These are phyloP conservation scores for Clepsis dumicolana DNA, from an alignment of 2,888 invertebrate genomes.

Conservation along the genomic window DNA sequence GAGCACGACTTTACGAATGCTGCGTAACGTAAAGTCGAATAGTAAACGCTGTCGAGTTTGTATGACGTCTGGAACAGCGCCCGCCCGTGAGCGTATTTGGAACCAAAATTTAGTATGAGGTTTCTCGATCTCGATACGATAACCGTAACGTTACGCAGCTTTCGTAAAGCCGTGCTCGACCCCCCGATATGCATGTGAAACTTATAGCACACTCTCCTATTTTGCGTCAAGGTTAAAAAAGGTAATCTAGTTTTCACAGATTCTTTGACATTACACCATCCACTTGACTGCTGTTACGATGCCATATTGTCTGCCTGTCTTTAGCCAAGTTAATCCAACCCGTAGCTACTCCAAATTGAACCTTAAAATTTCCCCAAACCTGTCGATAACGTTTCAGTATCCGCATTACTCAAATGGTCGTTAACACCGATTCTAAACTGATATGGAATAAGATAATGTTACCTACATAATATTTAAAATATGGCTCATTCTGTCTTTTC, in stretches of 20 bases:
- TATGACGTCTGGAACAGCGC: too few species aligned
- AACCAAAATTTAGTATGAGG: too few species aligned
- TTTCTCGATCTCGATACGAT: too few species aligned
- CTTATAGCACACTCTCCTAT: too few species aligned
- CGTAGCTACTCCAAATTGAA: background rate
- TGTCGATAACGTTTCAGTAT: background rate
- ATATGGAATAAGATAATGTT: conserved; percentile 44
- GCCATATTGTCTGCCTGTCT: conserved; percentile 35
- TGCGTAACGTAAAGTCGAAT: too few species aligned
- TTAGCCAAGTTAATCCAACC: background rate
- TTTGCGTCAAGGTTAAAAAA: too few species aligned
- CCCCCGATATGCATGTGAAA: conserved; percentile 50
- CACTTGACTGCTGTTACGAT: conserved; percentile 46
- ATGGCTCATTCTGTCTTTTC: background rate
- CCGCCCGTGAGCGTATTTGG: too few species aligned
- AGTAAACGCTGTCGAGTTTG: too few species aligned
- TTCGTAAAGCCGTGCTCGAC: too few species aligned
- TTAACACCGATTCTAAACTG: conserved; percentile 27
- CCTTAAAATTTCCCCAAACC: background rate
- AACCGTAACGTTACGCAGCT: too few species aligned
- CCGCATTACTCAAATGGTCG: conserved; percentile 9
- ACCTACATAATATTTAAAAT: background rate
- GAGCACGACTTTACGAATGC: too few species aligned
- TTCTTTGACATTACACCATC: conserved; percentile 51
- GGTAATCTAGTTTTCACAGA: conserved; percentile 49